Evolutionary conservation across 2,797 vertebrate genomes (phyloP).

Genomic region (Corythornis leucogaster): DNA sequence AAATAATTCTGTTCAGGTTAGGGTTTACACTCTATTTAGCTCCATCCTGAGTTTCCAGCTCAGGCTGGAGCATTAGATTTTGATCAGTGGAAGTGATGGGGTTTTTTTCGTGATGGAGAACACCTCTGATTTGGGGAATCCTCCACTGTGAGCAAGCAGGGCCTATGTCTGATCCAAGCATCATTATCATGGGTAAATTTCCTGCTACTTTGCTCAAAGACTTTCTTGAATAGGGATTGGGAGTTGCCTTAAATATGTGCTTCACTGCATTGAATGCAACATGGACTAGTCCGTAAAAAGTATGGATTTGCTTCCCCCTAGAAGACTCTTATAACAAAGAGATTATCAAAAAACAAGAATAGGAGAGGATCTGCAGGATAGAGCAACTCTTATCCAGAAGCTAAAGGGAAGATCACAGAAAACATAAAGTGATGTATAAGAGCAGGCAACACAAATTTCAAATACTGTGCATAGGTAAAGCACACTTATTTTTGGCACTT

Average conservation of each 20-base stretch:
- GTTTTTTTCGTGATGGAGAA: background rate
- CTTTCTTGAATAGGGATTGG: background rate
- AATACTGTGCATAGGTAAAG: background rate
- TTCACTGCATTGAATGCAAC: background rate
- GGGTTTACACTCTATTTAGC: background rate
- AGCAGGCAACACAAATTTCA: background rate
- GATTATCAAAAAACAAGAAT: background rate
- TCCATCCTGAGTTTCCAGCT: background rate
- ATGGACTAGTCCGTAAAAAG: background rate
- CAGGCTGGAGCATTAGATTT: background rate
- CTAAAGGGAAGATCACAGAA: background rate
- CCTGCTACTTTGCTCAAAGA: background rate
- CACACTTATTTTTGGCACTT: background rate
- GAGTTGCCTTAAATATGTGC: background rate
- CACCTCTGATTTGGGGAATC: background rate
- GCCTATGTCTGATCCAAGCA: background rate
- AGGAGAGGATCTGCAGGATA: background rate
- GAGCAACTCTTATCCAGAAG: background rate
- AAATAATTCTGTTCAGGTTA: background rate
- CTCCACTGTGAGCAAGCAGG: background rate
- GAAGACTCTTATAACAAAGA: background rate
- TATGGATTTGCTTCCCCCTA: background rate
- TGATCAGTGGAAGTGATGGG: fast-evolving
- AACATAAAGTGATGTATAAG: background rate
- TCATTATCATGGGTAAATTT: background rate